Evolutionary conservation across 1,140 invertebrate species (phyloP), one percentile per base, ranked within the genome.

Genomic region (Halesus radiatus): DNA sequence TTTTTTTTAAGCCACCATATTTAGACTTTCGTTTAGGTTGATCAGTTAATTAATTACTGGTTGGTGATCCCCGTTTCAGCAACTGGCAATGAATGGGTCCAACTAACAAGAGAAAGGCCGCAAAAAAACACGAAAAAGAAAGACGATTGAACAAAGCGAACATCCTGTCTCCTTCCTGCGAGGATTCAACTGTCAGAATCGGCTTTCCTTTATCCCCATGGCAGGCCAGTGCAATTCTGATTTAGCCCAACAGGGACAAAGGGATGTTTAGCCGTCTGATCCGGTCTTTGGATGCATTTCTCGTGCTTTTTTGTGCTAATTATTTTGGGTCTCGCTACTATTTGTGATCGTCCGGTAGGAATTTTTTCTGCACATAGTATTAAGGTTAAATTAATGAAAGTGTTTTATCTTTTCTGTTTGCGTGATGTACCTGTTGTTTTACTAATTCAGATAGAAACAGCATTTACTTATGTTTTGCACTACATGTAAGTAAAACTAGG

Each of bases 101-200:
- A 8, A 10, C 72, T 37, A 75, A 75, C 72, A 58, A 75, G 54
- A 58, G 72, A 56, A 80, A 62, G 60, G 52, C n/a, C 45, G 53
- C 72, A 80, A 80, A 66, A 37, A 37, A 60, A 64, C 58, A 50
- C 52, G 18, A 66, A 76, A 68, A 80, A 76, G 80, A 81, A 81
- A 76, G 52, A 62, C 32, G 64, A 75, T 73, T 68, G 76, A 32
- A 79, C 80, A 81, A 81, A 78, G 80, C 80, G 54, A 72, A 81
- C 72, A 81, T 81, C 80, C 80, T 78, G 80, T 78, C 72, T 64
- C 45, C 73, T 54, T 68, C 76, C 76, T 76, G 77, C 60, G 70
- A 70, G 26, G 72, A 81, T 79, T 78, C 77, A 76, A 78, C 60
- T 76, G 80, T 78, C 76, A 76, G 54, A 26, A 45, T 62, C 37